Base-by-base conservation (phyloP, 2,888 invertebrate species). In the Tyria jacobaeae region DNA sequence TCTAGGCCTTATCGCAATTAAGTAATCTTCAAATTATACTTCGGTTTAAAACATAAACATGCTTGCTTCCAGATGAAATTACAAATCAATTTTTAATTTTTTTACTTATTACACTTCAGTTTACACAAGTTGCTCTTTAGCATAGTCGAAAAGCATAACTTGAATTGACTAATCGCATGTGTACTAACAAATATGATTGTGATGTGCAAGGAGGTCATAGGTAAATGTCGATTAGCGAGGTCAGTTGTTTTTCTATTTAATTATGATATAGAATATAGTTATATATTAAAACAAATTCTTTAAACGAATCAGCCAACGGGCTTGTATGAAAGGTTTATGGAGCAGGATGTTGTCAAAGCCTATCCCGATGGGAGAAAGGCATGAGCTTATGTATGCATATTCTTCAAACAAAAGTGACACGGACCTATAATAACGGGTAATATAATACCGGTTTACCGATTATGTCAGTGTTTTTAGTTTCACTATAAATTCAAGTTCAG, bases 161-260 rank as follows among this genome's bases (percentile, higher is more conserved):
- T 55, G 44, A 25, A 41, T 60, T 60, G 55, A 55, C 55, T 55
- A 60, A 60, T 60, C 39, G 55, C 50, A 27, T 44, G 39, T 39
- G 35, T 55, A 44, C 31, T 60, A 24, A 37, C 48, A 49, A 37
- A 54, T 48, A 54, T 54, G 44, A 55, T 44, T 34, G 34, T 41
- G 55, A 55, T 60, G 55, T 25, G 44, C 55, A 21, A 25, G 55
- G 64, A 75, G 75, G 75, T 70, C 75, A 52, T 60, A 75, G 73
- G 73, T 66, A 73, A 74, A 75, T 75, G 70, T 68, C 72, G 60
- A 60, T 55, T 41, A 34, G 50, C 60, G 60, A 60, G 60, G 60
- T 55, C 60, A 39, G 41, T 25, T 15, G 27, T 37, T 59, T 52
- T 53, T 35, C 34, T 50, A 44, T 51, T 41, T 34, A 57, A 24